Percentiles rank a stretch among this genome's conserved stretches.
Conservation (phyloP, 2,113 vertebrate genomes). For the Campylomormyrus tamandua region DNA sequence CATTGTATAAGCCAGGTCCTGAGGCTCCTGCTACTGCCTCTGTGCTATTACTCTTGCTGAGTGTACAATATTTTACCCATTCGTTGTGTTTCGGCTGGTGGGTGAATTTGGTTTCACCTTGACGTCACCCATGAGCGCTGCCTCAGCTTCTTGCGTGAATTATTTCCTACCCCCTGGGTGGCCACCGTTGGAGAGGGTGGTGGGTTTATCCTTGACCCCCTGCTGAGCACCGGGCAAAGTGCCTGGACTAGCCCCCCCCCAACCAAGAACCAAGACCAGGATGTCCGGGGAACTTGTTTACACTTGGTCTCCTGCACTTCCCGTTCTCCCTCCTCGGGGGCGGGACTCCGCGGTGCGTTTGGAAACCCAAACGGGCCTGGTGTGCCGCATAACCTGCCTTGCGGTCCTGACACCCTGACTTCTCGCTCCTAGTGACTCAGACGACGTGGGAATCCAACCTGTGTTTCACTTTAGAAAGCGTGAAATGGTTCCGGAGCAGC, state of each 20-base stretch:
- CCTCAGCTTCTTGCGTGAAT: background rate
- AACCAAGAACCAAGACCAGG: background rate
- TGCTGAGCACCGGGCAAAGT: background rate
- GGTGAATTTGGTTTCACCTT: background rate
- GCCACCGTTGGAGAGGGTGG: background rate
- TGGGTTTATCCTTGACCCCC: background rate
- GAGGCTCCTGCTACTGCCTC: background rate
- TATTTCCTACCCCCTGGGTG: background rate
- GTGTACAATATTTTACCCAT: background rate
- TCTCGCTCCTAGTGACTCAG: background rate
- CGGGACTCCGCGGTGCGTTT: background rate
- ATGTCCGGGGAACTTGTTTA: background rate
- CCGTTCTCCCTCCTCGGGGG: background rate
- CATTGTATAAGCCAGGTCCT: background rate
- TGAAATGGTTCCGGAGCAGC: background rate
- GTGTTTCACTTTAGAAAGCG: background rate
- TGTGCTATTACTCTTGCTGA: background rate
- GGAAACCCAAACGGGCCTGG: background rate
- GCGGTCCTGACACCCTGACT: background rate
- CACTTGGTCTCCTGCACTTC: background rate
- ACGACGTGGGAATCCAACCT: background rate
- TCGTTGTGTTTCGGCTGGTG: background rate
- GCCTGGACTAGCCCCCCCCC: background rate
- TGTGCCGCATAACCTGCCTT: background rate
- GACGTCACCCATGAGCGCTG: background rate